A percentile compares a stretch with the other conserved stretches of the same genome.
These are phyloP conservation scores for Epinotia bilunana DNA, from an alignment of 2,888 invertebrate genomes.

Conservation along the genomic window DNA sequence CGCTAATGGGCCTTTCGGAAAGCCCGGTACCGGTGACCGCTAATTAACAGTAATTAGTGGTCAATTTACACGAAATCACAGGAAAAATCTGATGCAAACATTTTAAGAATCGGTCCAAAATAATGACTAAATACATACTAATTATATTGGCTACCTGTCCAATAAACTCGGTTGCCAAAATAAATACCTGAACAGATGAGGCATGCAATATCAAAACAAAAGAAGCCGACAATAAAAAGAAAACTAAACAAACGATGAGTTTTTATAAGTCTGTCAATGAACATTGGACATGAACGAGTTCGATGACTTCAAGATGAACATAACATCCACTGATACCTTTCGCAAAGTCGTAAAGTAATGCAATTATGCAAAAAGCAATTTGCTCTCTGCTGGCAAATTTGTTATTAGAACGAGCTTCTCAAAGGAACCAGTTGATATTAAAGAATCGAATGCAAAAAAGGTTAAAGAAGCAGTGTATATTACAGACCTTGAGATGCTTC, in stretches of 20 bases:
- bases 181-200: constrained; percentile 31
- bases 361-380: constrained; percentile 24
- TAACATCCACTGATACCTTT: constrained; percentile 28
- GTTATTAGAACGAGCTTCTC: constrained; percentile 19
- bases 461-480: constrained; percentile 62
- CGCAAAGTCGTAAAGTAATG: constrained; percentile 18
- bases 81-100: no score
- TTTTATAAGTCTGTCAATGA: constrained; percentile 36
- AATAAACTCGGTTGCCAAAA: not conserved
- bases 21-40: not conserved
- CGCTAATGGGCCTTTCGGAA: constrained; percentile 1
- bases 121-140: no score
- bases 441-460: constrained; percentile 44
- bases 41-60: not conserved
- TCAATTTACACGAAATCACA: not conserved
- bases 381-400: constrained; percentile 1
- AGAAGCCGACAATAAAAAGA: constrained; percentile 41
- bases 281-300: constrained; percentile 27
- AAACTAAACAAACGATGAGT: constrained; percentile 46
- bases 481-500: constrained; percentile 92
- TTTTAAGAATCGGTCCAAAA: not conserved
- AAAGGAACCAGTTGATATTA: constrained; percentile 16
- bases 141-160: not conserved
- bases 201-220: constrained; percentile 36
- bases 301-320: constrained; percentile 37